These are phyloP conservation scores for Carpatolechia fugitivella DNA, from an alignment of 2,888 invertebrate genomes.

Conservation along the genomic window DNA sequence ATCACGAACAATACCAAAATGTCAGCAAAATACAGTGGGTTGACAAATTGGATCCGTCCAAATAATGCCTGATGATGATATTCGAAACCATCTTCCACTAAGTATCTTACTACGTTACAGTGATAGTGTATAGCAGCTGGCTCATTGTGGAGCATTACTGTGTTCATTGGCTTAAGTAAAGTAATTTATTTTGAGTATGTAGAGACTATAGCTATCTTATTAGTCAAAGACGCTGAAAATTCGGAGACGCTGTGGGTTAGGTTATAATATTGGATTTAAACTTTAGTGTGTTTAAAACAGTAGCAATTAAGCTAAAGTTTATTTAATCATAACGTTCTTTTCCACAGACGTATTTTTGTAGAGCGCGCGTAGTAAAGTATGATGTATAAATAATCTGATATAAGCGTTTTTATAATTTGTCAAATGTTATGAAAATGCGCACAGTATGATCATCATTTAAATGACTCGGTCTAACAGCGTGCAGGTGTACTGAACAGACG, in stretches of 20 bases:
- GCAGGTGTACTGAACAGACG: not conserved
- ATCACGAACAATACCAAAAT: not conserved
- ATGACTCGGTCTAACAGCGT: not conserved
- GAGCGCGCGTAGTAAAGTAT: no score
- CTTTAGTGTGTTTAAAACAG: no score
- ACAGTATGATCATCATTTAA: not conserved
- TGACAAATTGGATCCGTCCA: conserved; percentile 6
- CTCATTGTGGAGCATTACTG: not conserved
- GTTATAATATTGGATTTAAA: not conserved
- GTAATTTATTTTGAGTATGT: not conserved
- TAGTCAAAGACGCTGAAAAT: not conserved
- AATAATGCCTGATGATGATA: not conserved
- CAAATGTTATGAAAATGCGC: no score
- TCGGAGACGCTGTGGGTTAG: not conserved
- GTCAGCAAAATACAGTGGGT: not conserved
- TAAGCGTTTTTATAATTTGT: no score
- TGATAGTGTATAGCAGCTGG: not conserved
- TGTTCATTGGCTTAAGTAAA: not conserved
- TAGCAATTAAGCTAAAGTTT: no score
- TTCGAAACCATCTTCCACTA: not conserved
- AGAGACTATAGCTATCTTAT: not conserved
- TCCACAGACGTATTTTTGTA: no score
- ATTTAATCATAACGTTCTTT: no score
- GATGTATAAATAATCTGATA: no score
- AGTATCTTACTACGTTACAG: not conserved